Base-by-base conservation (phyloP, 2,113 vertebrate species). In the Callipepla californica region DNA sequence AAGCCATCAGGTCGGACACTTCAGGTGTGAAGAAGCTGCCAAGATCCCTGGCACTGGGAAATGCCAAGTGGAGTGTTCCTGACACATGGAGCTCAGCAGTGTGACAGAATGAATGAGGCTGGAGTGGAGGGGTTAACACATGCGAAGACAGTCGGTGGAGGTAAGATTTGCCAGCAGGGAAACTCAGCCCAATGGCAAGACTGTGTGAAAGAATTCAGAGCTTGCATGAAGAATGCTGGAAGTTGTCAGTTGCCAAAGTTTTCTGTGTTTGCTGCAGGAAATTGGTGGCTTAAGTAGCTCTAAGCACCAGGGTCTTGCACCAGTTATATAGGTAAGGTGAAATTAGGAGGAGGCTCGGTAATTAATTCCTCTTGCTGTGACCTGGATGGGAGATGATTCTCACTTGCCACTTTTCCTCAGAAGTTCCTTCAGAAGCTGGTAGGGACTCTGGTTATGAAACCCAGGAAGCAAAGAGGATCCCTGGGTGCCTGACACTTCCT, bases 401-500 rank as follows among this genome's bases (percentile, higher is more conserved):
- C 94, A 89, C 93, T 97, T 97, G 93, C 95, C 91, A 81, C 93
- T 97, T 96, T 69, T 94, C 47, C 89, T 96, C 95, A 96, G 96
- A 94, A 96, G 94, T 97, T 97, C 95, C 96, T 96, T 97, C 93
- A 97, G 94, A 96, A 97, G 95, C 95, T 88, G 86, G 80, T 74
- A 75, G 96, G 94, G 95, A 92, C 97, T 95, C 94, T 97, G 96
- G 97, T 97, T 98, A 32, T 91, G 97, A 94, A 95, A 81, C 85
- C 79, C 48, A 38, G 89, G 95, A 97, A 98, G 97, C 97, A 98
- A 96, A 97, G 97, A 96, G 97, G 96, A 94, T 97, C 96, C 93
- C 96, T 85, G 61, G 96, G 94, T 97, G 96, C 91, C 97, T 98
- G 97, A 96, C 98, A 97, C 84, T 96, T 96, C 97, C 96, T 97